These are phyloP conservation scores for Atta cephalotes DNA, from an alignment of 1,140 invertebrate genomes.

Conservation along the genomic window DNA sequence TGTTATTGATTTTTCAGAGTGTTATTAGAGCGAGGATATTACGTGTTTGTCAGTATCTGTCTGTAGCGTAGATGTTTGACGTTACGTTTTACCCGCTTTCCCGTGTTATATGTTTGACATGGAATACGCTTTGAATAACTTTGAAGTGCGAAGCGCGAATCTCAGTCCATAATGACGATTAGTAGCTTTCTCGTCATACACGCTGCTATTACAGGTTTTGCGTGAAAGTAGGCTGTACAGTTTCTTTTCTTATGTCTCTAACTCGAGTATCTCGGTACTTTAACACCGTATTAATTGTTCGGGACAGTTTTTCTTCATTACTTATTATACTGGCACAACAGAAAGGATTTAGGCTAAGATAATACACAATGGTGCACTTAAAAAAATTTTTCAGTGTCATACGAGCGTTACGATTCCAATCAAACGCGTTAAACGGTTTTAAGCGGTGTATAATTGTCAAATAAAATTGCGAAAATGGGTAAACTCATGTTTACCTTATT, in stretches of 20 bases:
- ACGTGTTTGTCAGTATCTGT: background rate
- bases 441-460: background rate
- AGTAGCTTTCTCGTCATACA: background rate
- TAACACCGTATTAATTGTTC: constrained; percentile 5
- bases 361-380: constrained; percentile 61
- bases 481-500: constrained; percentile 8
- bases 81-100: constrained; percentile 28
- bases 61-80: constrained; percentile 22
- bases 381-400: constrained; percentile 29
- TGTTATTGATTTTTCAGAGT: constrained; percentile 40
- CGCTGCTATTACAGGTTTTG: background rate
- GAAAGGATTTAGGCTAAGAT: constrained; percentile 47
- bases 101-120: constrained; percentile 2
- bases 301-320: background rate
- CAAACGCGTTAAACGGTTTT: background rate
- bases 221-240: constrained; percentile 4
- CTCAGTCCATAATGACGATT: background rate
- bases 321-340: constrained; percentile 17
- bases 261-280: constrained; percentile 9
- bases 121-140: constrained; percentile 8
- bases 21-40: background rate
- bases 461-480: background rate
- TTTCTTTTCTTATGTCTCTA: constrained; percentile 15
- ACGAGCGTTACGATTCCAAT: constrained; percentile 31
- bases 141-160: constrained; percentile 6